phyloP scores from a whole-genome alignment of 1,140 invertebrate genomes.

The Drosophila insularis region DNA sequence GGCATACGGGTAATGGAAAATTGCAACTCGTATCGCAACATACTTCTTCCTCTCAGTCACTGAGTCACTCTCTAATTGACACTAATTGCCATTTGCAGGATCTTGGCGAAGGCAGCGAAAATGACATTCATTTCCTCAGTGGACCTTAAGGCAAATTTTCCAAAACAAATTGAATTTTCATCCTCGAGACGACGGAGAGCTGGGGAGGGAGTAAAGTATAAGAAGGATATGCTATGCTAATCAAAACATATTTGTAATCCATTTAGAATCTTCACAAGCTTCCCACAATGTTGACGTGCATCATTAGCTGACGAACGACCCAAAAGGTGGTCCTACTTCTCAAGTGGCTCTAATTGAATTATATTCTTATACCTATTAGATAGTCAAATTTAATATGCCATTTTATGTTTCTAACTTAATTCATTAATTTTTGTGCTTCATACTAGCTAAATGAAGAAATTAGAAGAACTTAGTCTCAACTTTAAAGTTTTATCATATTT shows the following conservation, averaged over 20 bases:
- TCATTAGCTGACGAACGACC: conserved; percentile 40
- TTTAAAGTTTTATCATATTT: too few species aligned
- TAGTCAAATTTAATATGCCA: neutral
- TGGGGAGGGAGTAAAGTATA: neutral
- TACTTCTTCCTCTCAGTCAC: conserved; percentile 2
- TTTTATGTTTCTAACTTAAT: neutral
- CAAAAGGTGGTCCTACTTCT: neutral
- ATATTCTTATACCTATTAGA: conserved; percentile 3
- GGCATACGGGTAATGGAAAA: conserved; percentile 15
- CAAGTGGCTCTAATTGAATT: conserved; percentile 52
- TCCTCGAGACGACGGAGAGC: neutral
- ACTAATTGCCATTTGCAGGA: conserved; percentile 62
- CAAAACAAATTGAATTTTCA: conserved; percentile 51
- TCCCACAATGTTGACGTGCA: conserved; percentile 43
- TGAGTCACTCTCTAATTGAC: conserved; percentile 48
- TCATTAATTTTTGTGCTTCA: neutral
- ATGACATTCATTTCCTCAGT: conserved; percentile 51
- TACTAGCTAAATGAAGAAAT: neutral
- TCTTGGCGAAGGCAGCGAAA: conserved; percentile 19
- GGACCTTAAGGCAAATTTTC: conserved; percentile 28
- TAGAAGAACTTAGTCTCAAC: neutral
- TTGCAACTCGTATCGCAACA: conserved; percentile 11
- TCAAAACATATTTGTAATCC: conserved; percentile 71
- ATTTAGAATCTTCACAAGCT: conserved; percentile 41
- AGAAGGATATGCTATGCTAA: conserved; percentile 26